Percentiles rank a stretch among this genome's conserved stretches.
Evolutionary conservation across 2,113 vertebrate genomes (phyloP).

Genomic region (Bubo blakistoni): DNA sequence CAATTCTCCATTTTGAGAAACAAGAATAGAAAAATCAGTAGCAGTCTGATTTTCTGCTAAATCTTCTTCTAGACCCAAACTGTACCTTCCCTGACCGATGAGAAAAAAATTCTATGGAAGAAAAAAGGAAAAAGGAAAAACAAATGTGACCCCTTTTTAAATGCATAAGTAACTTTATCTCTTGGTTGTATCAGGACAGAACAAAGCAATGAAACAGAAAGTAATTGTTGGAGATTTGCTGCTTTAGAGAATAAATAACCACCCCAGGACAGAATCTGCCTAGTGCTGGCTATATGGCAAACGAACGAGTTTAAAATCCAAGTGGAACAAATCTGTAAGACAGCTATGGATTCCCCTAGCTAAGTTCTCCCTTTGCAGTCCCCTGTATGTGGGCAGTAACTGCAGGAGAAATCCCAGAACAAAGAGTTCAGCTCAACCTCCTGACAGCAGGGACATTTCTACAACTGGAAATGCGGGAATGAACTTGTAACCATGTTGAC

Average conservation of each 20-base stretch:
- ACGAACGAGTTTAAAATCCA: background rate
- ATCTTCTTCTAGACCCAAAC: background rate
- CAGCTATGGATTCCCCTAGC: rapidly evolving
- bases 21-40: background rate
- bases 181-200: rapidly evolving
- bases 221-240: background rate
- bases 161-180: background rate
- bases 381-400: background rate
- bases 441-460: background rate
- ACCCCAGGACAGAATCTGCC: background rate
- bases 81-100: background rate
- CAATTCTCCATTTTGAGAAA: background rate
- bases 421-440: background rate
- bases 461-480: background rate
- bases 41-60: background rate
- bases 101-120: background rate
- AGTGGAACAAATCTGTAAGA: background rate
- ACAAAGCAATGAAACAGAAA: background rate
- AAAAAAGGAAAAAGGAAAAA: background rate
- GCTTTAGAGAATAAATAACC: background rate
- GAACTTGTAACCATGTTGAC: rapidly evolving
- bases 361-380: background rate
- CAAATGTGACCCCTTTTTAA: rapidly evolving
- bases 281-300: background rate
- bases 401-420: background rate